phyloP scores from a whole-genome alignment of 2,797 vertebrate genomes.

The Argyrosomus regius region DNA sequence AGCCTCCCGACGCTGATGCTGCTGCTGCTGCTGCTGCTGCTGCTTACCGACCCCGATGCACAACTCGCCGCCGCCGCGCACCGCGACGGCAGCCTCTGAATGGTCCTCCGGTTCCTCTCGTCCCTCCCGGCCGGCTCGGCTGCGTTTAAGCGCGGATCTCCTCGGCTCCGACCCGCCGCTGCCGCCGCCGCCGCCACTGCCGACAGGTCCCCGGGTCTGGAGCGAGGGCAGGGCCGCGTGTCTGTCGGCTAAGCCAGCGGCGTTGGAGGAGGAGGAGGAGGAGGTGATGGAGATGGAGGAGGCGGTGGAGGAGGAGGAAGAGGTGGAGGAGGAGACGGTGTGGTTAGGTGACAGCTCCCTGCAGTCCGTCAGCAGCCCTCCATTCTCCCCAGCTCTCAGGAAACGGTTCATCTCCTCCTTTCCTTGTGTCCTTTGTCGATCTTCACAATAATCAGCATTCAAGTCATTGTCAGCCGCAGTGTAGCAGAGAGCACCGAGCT shows the following conservation, averaged over 20 bases:
- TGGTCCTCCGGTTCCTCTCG: slow-evolving; percentile 87
- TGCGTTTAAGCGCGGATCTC: slow-evolving; percentile 93
- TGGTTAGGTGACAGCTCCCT: slow-evolving; percentile 86
- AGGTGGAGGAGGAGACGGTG: slow-evolving; percentile 80
- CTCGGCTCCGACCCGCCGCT: slow-evolving; percentile 88
- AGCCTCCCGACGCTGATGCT: slow-evolving; percentile 56
- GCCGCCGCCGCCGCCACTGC: slow-evolving; percentile 37
- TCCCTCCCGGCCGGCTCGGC: slow-evolving; percentile 82
- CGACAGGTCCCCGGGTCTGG: slow-evolving; percentile 88
- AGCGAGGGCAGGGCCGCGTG: slow-evolving; percentile 74
- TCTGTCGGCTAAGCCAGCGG: slow-evolving; percentile 77
- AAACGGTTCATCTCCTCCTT: slow-evolving; percentile 93
- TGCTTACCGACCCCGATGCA: slow-evolving; percentile 43
- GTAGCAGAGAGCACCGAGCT: slow-evolving; percentile 32
- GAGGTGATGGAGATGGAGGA: slow-evolving; percentile 78
- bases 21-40: slow-evolving; percentile 35
- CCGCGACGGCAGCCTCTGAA: slow-evolving; percentile 40
- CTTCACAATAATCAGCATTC: slow-evolving; percentile 95
- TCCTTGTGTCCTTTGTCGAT: slow-evolving; percentile 88
- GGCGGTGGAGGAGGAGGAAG: slow-evolving; percentile 72
- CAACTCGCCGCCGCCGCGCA: slow-evolving; percentile 44
- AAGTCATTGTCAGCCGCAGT: slow-evolving; percentile 89
- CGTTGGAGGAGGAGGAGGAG: slow-evolving; percentile 86
- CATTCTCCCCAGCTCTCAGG: slow-evolving; percentile 81
- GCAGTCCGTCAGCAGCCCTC: slow-evolving; percentile 88